phyloP scores from a whole-genome alignment of 2,888 invertebrate species.

The Drosophila paucipuncta region DNA sequence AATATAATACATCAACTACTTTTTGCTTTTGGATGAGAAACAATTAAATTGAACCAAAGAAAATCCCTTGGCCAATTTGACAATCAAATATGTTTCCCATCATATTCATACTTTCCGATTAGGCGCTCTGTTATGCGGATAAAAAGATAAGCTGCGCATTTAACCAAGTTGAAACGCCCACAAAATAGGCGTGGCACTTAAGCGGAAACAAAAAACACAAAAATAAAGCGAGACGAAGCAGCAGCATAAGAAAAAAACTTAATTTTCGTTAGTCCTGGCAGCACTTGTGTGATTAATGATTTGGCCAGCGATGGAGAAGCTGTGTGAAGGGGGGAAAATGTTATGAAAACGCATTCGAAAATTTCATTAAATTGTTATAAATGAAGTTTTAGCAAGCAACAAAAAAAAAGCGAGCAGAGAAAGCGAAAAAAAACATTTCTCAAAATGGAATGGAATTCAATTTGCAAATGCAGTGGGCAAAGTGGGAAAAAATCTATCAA shows the following conservation, averaged over 20 bases:
- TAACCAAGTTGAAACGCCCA: constrained; percentile 2
- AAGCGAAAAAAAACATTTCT: constrained; percentile 51
- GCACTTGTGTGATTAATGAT: constrained; percentile 68
- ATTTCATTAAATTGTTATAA: constrained; percentile 81
- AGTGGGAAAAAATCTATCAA: constrained; percentile 71
- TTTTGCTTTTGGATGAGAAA: no score
- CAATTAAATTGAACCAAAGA: rapidly evolving
- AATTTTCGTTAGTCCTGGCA: constrained; percentile 76
- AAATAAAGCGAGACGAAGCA: not conserved
- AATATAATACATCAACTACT: not conserved
- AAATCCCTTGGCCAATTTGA: not conserved
- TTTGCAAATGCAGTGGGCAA: constrained; percentile 74
- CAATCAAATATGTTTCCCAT: not conserved
- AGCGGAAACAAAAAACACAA: not conserved
- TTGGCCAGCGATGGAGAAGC: constrained; percentile 4
- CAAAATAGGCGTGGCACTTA: constrained; percentile 13
- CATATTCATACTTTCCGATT: not conserved
- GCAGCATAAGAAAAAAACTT: constrained; percentile 52
- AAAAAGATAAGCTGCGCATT: constrained; percentile 10
- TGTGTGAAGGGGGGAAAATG: constrained; percentile 22
- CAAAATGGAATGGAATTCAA: constrained; percentile 71
- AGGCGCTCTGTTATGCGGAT: not conserved
- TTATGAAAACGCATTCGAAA: constrained; percentile 79
- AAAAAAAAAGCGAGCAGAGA: constrained; percentile 16
- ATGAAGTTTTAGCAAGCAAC: constrained; percentile 48